These are phyloP conservation scores for Protobothrops mucrosquamatus DNA, from an alignment of 2,113 vertebrate species.

Conservation along the genomic window DNA sequence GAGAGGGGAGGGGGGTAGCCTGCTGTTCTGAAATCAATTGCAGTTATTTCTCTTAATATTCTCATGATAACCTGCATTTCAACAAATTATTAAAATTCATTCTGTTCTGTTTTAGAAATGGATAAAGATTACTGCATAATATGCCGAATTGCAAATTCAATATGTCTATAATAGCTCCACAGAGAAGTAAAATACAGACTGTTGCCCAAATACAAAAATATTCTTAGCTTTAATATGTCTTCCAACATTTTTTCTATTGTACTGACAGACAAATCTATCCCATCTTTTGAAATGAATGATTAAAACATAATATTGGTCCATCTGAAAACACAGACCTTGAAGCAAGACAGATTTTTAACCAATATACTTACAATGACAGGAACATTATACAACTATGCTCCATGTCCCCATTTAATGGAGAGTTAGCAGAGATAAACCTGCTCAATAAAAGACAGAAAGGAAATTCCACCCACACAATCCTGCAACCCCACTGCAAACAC, in stretches of 20 bases:
- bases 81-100: slow-evolving; percentile 29
- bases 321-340: neutral
- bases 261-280: slow-evolving; percentile 57
- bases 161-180: slow-evolving; percentile 60
- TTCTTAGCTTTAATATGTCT: slow-evolving; percentile 47
- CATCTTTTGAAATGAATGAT: slow-evolving; percentile 54
- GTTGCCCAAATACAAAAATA: slow-evolving; percentile 45
- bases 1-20: neutral
- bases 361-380: slow-evolving; percentile 64
- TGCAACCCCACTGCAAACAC: slow-evolving; percentile 69
- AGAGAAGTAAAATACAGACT: slow-evolving; percentile 50
- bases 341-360: neutral
- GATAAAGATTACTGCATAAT: slow-evolving; percentile 55
- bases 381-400: slow-evolving; percentile 63
- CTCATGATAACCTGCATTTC: slow-evolving; percentile 17
- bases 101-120: slow-evolving; percentile 50
- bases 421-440: slow-evolving; percentile 51
- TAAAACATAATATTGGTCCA: slow-evolving; percentile 31
- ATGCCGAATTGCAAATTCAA: slow-evolving; percentile 62
- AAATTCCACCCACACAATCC: slow-evolving; percentile 73
- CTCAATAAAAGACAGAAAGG: slow-evolving; percentile 65
- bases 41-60: slow-evolving; percentile 16
- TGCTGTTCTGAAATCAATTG: slow-evolving; percentile 7
- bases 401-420: slow-evolving; percentile 63
- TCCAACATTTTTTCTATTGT: slow-evolving; percentile 51